Conservation (phyloP, 2,113 vertebrate genomes). For the Cettia cetti region DNA sequence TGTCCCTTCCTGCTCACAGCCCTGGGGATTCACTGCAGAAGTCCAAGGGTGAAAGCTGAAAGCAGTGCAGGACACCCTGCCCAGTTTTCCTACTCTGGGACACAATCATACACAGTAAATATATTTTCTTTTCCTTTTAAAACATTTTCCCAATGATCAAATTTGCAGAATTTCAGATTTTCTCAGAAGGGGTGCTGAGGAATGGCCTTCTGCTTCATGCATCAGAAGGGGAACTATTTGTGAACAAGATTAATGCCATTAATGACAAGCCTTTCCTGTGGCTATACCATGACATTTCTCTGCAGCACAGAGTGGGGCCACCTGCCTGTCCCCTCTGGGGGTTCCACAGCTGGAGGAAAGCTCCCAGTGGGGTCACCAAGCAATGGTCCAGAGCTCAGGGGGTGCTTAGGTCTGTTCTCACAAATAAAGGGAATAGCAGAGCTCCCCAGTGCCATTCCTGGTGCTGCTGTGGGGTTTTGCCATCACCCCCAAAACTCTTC, state of each 20-base stretch:
- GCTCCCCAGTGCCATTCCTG: background rate
- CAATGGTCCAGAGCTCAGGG: background rate
- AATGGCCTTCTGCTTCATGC: background rate
- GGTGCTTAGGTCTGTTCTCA: background rate
- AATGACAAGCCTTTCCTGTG: background rate
- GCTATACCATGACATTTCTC: background rate
- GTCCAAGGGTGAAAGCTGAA: background rate
- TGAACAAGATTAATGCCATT: background rate
- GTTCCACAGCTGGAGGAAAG: background rate
- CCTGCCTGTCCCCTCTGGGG: background rate
- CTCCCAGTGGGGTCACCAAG: background rate
- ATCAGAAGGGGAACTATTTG: background rate
- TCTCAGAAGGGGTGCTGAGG: background rate
- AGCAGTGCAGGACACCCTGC: background rate
- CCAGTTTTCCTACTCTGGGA: accelerated
- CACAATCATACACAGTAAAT: background rate
- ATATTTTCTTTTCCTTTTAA: background rate
- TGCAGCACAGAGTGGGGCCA: background rate
- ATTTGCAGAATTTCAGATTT: background rate
- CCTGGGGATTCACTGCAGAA: background rate
- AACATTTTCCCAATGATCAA: background rate
- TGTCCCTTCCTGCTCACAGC: background rate
- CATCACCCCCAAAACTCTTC: background rate
- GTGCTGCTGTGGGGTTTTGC: background rate
- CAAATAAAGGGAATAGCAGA: background rate